These are phyloP conservation scores for Aldabrachelys gigantea DNA, from an alignment of 2,113 vertebrate species.

Conservation along the genomic window DNA sequence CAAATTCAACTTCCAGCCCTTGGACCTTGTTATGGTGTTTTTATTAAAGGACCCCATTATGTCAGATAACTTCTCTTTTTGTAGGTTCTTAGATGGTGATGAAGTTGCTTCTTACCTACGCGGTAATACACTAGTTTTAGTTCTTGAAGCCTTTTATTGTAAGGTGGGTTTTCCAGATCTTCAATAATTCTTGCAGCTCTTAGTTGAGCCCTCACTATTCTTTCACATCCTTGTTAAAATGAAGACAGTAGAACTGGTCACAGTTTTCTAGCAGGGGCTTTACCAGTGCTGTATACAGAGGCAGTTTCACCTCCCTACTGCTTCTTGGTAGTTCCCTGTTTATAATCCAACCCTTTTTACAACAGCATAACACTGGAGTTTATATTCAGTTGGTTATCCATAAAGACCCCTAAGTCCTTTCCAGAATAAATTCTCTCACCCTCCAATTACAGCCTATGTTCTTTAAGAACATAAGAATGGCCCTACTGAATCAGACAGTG, in stretches of 20 bases:
- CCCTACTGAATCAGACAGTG: too few species aligned
- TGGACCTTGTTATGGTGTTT: background rate
- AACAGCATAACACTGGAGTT: background rate
- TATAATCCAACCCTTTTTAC: background rate
- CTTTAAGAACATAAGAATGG: background rate
- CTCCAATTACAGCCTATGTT: background rate
- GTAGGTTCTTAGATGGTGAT: background rate
- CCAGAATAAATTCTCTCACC: background rate
- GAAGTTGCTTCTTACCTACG: background rate
- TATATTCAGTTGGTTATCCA: too few species aligned
- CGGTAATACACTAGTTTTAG: background rate
- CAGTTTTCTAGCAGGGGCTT: background rate
- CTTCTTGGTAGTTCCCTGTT: background rate
- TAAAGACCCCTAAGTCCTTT: background rate
- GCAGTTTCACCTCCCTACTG: background rate
- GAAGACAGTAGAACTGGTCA: background rate
- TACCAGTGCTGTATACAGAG: background rate
- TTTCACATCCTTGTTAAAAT: background rate
- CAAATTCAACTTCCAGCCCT: slow-evolving; percentile 20
- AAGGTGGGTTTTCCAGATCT: background rate
- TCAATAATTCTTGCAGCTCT: background rate
- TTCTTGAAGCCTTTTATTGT: background rate
- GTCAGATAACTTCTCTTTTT: background rate
- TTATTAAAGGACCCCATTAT: background rate
- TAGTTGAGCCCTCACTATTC: background rate